A percentile compares a stretch with the other conserved stretches of the same genome.
Evolutionary conservation across 2,797 vertebrate species (phyloP).

Genomic region (Poeciliopsis presidionis): DNA sequence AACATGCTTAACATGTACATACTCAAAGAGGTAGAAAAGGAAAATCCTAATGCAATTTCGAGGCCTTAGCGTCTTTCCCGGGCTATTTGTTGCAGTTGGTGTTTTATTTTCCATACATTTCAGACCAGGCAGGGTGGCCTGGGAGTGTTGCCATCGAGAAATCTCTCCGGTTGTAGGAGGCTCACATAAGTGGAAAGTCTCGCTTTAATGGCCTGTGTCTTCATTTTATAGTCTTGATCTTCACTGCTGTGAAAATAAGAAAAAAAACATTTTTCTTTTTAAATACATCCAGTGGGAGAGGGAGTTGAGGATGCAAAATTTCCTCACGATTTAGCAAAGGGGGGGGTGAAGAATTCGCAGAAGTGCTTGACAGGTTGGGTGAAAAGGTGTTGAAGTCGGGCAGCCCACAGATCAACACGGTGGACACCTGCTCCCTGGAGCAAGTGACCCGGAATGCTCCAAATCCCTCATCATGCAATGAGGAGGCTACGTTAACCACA

Average conservation of each 20-base stretch:
- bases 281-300: constrained; percentile 9
- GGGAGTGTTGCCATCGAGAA: background rate
- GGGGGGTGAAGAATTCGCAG: constrained; percentile 26
- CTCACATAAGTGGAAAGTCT: constrained; percentile 1
- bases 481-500: constrained; percentile 24
- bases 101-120: constrained; percentile 16
- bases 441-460: constrained; percentile 64
- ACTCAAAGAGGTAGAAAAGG: constrained; percentile 26
- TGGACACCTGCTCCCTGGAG: constrained; percentile 72
- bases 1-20: constrained; percentile 52
- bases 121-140: constrained; percentile 41
- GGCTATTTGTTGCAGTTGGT: constrained; percentile 44
- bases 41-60: constrained; percentile 31
- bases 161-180: background rate
- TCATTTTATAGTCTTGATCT: background rate
- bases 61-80: constrained; percentile 38
- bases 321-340: constrained; percentile 18
- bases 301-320: constrained; percentile 10
- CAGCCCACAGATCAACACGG: constrained; percentile 64
- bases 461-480: constrained; percentile 65
- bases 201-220: background rate
- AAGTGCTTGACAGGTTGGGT: constrained; percentile 44
- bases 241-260: background rate
- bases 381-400: constrained; percentile 79
- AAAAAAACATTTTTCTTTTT: background rate